A percentile compares a stretch with the other conserved stretches of the same genome.
phyloP scores from a whole-genome alignment of 1,140 invertebrate species.

The Anastrepha ludens region DNA sequence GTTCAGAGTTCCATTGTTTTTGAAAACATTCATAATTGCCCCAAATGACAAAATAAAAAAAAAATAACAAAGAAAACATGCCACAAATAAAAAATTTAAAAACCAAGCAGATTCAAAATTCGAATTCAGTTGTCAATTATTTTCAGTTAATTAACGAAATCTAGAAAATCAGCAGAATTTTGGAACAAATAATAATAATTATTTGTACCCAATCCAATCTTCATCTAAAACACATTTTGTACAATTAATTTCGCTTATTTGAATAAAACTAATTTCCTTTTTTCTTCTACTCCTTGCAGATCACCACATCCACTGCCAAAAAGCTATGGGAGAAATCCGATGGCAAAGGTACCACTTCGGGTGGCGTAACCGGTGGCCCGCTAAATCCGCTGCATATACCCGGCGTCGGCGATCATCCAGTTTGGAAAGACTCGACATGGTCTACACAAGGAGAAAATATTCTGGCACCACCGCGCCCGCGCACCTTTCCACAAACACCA shows the following conservation, averaged over 20 bases:
- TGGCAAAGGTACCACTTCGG: slow-evolving; percentile 67
- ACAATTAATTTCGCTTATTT: background rate
- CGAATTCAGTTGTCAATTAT: too few species aligned
- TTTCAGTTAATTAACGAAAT: too few species aligned
- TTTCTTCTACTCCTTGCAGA: slow-evolving; percentile 62
- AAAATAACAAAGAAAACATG: too few species aligned
- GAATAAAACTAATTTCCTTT: slow-evolving; percentile 46
- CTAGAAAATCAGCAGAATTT: too few species aligned
- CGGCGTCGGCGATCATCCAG: slow-evolving; percentile 70
- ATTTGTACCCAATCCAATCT: too few species aligned
- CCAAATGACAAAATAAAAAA: too few species aligned
- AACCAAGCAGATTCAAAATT: too few species aligned
- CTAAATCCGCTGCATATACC: slow-evolving; percentile 72
- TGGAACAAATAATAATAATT: too few species aligned
- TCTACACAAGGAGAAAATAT: slow-evolving; percentile 73
- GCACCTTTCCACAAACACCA: slow-evolving; percentile 68
- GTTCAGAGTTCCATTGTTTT: too few species aligned
- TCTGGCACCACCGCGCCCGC: slow-evolving; percentile 68
- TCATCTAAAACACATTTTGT: too few species aligned
- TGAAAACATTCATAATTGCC: too few species aligned
- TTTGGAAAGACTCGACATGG: slow-evolving; percentile 74
- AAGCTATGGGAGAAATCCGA: slow-evolving; percentile 74
- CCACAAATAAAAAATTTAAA: too few species aligned
- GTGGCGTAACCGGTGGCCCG: slow-evolving; percentile 66
- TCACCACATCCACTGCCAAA: slow-evolving; percentile 74